phyloP scores from a whole-genome alignment of 2,888 invertebrate species.

The Chloroclystis v-ata region DNA sequence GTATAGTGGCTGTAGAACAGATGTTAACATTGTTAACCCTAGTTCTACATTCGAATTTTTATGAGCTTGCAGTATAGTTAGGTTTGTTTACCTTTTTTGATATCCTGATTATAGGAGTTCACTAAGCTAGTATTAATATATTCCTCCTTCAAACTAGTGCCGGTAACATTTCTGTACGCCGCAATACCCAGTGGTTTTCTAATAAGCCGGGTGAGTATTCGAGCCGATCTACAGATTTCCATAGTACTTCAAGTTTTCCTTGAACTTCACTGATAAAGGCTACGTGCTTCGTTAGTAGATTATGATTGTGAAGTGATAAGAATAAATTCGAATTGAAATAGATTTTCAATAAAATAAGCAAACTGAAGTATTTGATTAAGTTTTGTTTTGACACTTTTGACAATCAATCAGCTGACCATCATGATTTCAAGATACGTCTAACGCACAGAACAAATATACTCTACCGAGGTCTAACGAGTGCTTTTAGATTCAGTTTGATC shows the following conservation, averaged over 20 bases:
- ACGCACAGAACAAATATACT: no score
- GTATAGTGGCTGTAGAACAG: no score
- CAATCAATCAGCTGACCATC: slow-evolving; percentile 2
- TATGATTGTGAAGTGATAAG: not conserved
- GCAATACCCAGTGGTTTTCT: slow-evolving; percentile 45
- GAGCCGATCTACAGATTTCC: slow-evolving; percentile 52
- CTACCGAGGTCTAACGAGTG: no score
- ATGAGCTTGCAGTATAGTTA: no score
- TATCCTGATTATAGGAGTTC: slow-evolving; percentile 57
- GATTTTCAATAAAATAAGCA: no score
- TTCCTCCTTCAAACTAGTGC: slow-evolving; percentile 55
- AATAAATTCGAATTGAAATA: not conserved
- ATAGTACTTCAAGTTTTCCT: slow-evolving; percentile 33
- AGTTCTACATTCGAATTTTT: no score
- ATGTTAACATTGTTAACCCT: no score
- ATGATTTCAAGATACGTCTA: not conserved
- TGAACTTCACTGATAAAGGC: not conserved
- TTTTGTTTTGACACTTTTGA: not conserved
- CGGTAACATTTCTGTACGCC: slow-evolving; percentile 46
- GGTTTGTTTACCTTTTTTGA: slow-evolving; percentile 47
- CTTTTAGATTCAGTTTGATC: no score
- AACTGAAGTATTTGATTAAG: not conserved
- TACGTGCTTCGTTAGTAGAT: not conserved
- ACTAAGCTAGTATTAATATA: slow-evolving; percentile 46
- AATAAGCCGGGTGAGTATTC: slow-evolving; percentile 58